Evolutionary conservation across 2,888 invertebrate species (phyloP), one percentile per base, ranked within the genome.

Genomic region (Trachelus stipa): DNA sequence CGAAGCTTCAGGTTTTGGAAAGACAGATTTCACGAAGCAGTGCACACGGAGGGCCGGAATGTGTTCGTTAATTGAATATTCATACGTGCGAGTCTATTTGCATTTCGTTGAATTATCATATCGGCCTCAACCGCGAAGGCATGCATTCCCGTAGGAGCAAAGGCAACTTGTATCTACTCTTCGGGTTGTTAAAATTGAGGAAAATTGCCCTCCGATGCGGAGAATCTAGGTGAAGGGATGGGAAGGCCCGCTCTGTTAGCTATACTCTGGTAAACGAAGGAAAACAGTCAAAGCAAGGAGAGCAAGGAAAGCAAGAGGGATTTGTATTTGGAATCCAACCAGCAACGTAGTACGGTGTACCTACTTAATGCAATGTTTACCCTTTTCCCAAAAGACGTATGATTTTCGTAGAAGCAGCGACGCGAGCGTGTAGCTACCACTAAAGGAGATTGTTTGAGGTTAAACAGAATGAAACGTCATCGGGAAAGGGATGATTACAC

Each of bases 31-130:
- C 69, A 69, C 69, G 69, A 69, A 30, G 33, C 4, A 30, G 33
- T 69, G 30, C 30, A 4, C 69, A 9, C 30, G 69, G 31, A 69
- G 40, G 40, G 15, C 40, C 40, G 40, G 6, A 40, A 40, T 15
- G 40, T 77, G 76, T 77, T 34, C 31, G 75, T 73, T 76, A 79
- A 81, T 83, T 85, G 84, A 86, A 87, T 86, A 87, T 86, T 86
- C 85, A 85, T 84, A 80, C 76, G 75, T 56, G 12, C 34, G 30
- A 34, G 40, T 37, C 71, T 81, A 83, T 84, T 85, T 85, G 81
- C 83, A 79, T 82, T 81, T 83, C 73, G 76, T 34, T 68, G 77
- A 74, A 85, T 84, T 85, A 85, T 82, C 79, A 80, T 81, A 81
- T 80, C 76, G 78, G 69, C 73, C 76, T 78, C 73, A 75, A 37